Evolutionary conservation across 2,113 vertebrate genomes (phyloP).

Genomic region (Plectropomus leopardus): DNA sequence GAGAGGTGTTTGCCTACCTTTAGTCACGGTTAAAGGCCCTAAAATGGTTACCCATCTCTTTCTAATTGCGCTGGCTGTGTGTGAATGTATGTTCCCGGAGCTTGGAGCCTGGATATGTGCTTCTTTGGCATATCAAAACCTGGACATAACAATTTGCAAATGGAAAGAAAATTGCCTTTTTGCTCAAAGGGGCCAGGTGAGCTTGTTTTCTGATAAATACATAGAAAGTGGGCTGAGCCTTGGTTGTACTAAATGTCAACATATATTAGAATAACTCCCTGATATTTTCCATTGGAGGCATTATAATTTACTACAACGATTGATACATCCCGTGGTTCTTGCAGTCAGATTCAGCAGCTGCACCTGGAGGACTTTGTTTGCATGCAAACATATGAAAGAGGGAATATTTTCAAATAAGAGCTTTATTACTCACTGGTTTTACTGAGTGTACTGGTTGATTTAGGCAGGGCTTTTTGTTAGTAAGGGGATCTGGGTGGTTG

Average conservation of each 20-base stretch:
- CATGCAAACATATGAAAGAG: neutral
- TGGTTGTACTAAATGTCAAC: conserved; percentile 67
- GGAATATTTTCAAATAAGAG: conserved; percentile 4
- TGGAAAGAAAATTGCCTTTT: conserved; percentile 66
- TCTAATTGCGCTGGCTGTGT: conserved; percentile 54
- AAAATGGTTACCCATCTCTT: conserved; percentile 59
- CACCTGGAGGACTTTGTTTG: neutral
- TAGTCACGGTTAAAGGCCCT: conserved; percentile 66
- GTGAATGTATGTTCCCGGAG: conserved; percentile 43
- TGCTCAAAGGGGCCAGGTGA: conserved; percentile 25
- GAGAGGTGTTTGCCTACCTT: conserved; percentile 70
- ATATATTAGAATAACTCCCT: conserved; percentile 48
- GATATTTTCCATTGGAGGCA: conserved; percentile 43
- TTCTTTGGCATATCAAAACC: conserved; percentile 59
- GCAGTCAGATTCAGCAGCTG: conserved; percentile 3
- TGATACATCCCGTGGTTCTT: conserved; percentile 10
- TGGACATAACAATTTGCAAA: conserved; percentile 57
- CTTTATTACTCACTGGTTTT: neutral
- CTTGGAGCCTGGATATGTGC: conserved; percentile 38
- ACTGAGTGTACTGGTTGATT: neutral
- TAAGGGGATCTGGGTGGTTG: neutral
- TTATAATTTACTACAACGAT: conserved; percentile 43
- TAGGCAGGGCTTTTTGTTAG: neutral
- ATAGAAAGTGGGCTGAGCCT: conserved; percentile 13
- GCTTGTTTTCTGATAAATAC: conserved; percentile 62